Evolutionary conservation across 2,888 invertebrate species (phyloP), one percentile per base, ranked within the genome.

Genomic region (Nemotelus nigrinus): DNA sequence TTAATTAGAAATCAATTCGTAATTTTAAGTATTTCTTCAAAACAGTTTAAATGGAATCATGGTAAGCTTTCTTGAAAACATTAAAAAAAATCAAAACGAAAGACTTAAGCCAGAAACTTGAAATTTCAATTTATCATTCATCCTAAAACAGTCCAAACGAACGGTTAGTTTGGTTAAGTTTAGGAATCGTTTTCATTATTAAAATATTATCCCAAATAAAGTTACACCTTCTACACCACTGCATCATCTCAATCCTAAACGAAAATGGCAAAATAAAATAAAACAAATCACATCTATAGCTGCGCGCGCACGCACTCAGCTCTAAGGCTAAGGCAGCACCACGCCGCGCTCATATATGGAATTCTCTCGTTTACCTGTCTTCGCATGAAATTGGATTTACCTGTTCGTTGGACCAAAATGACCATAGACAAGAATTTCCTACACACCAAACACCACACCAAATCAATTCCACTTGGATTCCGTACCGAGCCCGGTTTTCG

Each of bases 311-410:
- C 75, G 77, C 75, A 76, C 72, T 64, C 76, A 77, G 47, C 74
- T 25, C 68, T 25, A 25, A 25, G 64, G 67, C 68, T 25, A 25
- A 25, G 64, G 67, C 65, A 78, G 47, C 76, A 60, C 50, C 74
- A 68, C 65, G 65, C 72, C 70, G 70, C 70, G 70, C 70, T 70
- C 70, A 70, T 70, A 74, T 74, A 60, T 74, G 74, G 74, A 70
- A 68, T 77, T 79, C 79, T 77, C 79, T 77, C 77, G 53, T 75
- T 77, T 79, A 79, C 79, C 79, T 79, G 79, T 71, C 70, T 75
- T 60, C 74, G 74, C 60, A 74, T 63, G 74, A 79, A 77, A 74
- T 79, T 77, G 74, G 74, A 50, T 60, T 74, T 74, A 74, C 74
- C 74, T 74, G 74, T 74, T n/a, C 47, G 55, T 55, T 72, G 58